Conservation (phyloP, 2,797 vertebrate species). For the Astyanax mexicanus region DNA sequence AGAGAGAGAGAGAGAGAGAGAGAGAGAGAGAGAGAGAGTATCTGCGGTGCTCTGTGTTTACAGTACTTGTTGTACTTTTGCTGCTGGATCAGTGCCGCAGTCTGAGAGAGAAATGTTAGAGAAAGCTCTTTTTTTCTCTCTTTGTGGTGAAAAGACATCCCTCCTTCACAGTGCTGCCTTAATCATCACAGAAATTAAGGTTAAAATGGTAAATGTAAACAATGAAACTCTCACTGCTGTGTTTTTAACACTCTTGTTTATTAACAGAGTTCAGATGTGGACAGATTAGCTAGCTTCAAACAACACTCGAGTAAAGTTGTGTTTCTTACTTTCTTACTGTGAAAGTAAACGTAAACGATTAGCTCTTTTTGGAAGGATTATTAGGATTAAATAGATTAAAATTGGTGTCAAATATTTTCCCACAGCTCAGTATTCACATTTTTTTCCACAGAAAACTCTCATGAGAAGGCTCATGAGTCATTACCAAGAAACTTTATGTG, state of each 20-base stretch:
- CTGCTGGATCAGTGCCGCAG: conserved; percentile 24
- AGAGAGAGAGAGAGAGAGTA: conserved; percentile 22
- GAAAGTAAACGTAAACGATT: no score
- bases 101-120: conserved; percentile 16
- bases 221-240: background rate
- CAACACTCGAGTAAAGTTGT: background rate
- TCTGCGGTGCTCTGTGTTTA: conserved; percentile 41
- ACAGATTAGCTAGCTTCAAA: no score
- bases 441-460: no score
- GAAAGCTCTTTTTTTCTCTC: background rate
- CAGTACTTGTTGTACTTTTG: conserved; percentile 42
- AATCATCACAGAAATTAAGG: background rate
- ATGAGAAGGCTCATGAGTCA: no score
- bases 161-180: background rate
- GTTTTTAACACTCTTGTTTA: background rate
- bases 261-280: background rate
- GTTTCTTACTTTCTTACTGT: no score
- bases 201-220: background rate
- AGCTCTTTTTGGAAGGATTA: no score
- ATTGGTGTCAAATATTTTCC: no score
- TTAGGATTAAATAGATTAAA: no score
- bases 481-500: no score
- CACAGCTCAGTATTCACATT: no score
- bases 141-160: background rate
- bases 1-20: conserved; percentile 20